phyloP scores from a whole-genome alignment of 2,888 invertebrate species.

The Drosophila stalkeri region DNA sequence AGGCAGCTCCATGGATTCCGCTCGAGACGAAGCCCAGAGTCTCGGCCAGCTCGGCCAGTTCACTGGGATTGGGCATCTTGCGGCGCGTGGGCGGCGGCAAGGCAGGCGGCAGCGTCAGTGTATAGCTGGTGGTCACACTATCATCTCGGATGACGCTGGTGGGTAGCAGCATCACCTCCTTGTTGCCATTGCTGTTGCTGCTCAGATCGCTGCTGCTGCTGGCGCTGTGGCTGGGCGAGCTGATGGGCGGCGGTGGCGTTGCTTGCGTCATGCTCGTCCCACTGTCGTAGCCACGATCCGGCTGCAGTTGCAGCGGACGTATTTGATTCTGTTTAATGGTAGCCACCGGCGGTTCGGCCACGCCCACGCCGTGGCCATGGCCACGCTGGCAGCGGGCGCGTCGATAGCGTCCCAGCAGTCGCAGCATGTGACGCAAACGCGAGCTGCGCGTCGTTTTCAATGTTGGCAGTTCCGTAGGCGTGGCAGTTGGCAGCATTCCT shows the following conservation, averaged over 20 bases:
- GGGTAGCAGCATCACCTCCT: slow-evolving; percentile 82
- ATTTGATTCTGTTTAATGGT: slow-evolving; percentile 85
- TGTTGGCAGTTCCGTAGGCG: slow-evolving; percentile 31
- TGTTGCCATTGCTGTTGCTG: slow-evolving; percentile 50
- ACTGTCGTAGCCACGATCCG: slow-evolving; percentile 48
- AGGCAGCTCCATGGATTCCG: slow-evolving; percentile 6
- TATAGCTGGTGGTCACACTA: slow-evolving; percentile 78
- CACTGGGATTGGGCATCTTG: slow-evolving; percentile 86
- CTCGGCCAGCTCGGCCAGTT: slow-evolving; percentile 87
- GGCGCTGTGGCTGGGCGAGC: slow-evolving; percentile 60
- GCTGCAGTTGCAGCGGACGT: slow-evolving; percentile 81
- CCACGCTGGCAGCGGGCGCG: slow-evolving; percentile 82
- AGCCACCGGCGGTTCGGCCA: slow-evolving; percentile 54
- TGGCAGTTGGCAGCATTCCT: neutral
- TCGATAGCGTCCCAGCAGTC: slow-evolving; percentile 84
- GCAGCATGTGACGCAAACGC: slow-evolving; percentile 83
- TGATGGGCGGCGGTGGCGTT: slow-evolving; percentile 56
- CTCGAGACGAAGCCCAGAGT: slow-evolving; percentile 85
- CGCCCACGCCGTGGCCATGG: slow-evolving; percentile 32
- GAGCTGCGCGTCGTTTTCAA: slow-evolving; percentile 65
- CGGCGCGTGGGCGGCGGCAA: slow-evolving; percentile 86
- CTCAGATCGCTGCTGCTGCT: slow-evolving; percentile 66
- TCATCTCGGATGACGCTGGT: slow-evolving; percentile 84
- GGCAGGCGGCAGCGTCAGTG: slow-evolving; percentile 84
- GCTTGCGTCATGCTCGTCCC: slow-evolving; percentile 51